Base-by-base conservation (phyloP, 2,797 vertebrate genomes). In the Chaetodon trifasciatus region DNA sequence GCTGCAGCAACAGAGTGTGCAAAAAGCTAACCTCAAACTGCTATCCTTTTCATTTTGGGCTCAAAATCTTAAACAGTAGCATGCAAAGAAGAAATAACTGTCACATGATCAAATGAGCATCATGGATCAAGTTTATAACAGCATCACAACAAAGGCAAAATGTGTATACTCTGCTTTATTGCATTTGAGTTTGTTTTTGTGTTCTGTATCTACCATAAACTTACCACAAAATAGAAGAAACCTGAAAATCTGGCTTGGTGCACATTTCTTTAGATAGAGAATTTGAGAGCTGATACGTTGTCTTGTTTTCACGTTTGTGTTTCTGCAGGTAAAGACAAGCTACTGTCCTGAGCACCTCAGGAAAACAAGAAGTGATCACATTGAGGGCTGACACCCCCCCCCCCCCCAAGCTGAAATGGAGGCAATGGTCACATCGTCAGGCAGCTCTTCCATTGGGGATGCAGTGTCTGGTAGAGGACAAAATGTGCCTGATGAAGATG, bases 381-480 rank as follows among this genome's bases (percentile, higher is more conserved):
- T 39, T 1, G 1, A 21, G 52, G 6, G 65, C 81, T 28, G 62
- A 75, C 12, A 15, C 9, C 12, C 19, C 64, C 4, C 16, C 9
- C 13, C 23, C 66, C 3, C 10, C 0, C 44, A 82, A 62, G 0
- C 0, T 40, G 84, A 86, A 9, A 7, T 78, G 2, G 80, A 77
- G 37, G 44, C 2, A 4, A 49, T 42, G 60, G 32, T 0, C 40
- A 42, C 21, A 0, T 1, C 8, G 4, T 76, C 88, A 8, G 81
- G 63, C 12, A 46, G 70, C 52, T 90, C 91, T 9, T 91, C 82
- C 5, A 17, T 88, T 7, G 93, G 91, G 10, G 87, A 94, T 0
- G 92, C 87, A 1, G 92, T 76, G 50, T 95, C 95, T 42, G 88
- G 50, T 2, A 81, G 83, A 84, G 89, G 17, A 65, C 68, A 78